A percentile compares a stretch with the other conserved stretches of the same genome.
These are phyloP conservation scores for Gila robusta DNA, from an alignment of 2,797 vertebrate species.

Conservation along the genomic window DNA sequence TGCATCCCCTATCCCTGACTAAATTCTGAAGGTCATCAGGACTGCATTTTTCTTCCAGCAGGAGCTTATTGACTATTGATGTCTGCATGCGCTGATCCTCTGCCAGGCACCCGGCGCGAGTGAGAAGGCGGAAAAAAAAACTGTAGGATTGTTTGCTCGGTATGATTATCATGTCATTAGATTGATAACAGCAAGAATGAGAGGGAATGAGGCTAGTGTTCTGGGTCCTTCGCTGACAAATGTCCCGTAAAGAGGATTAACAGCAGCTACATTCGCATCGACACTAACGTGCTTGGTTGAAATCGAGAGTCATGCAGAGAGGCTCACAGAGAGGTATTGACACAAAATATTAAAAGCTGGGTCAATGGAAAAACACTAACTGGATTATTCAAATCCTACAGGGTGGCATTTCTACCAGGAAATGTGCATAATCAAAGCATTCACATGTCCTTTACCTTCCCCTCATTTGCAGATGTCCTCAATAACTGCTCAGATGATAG, in stretches of 20 bases:
- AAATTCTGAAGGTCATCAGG: constrained; percentile 51
- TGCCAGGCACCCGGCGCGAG: background rate
- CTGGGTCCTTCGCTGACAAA: constrained; percentile 37
- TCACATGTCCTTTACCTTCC: constrained; percentile 34
- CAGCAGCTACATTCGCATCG: constrained; percentile 35
- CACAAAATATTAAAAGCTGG: constrained; percentile 41
- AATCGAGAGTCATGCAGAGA: constrained; percentile 44
- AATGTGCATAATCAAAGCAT: constrained; percentile 50
- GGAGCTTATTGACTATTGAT: constrained; percentile 63
- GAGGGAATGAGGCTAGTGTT: constrained; percentile 29
- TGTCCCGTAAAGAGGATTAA: constrained; percentile 54
- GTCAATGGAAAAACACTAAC: constrained; percentile 44
- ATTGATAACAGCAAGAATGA: constrained; percentile 38
- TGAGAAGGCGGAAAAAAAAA: background rate
- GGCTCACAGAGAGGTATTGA: constrained; percentile 40
- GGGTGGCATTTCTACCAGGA: constrained; percentile 11
- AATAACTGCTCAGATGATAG: constrained; percentile 52
- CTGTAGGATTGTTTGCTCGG: constrained; percentile 23
- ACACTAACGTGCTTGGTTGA: constrained; percentile 7
- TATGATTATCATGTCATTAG: constrained; percentile 42
- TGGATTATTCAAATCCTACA: constrained; percentile 43
- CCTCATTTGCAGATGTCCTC: constrained; percentile 44
- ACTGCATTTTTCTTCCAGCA: constrained; percentile 44
- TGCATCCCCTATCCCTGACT: constrained; percentile 28
- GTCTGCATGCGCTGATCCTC: constrained; percentile 31